Conservation (phyloP, 2,797 vertebrate species). For the Sylvilagus floridanus region DNA sequence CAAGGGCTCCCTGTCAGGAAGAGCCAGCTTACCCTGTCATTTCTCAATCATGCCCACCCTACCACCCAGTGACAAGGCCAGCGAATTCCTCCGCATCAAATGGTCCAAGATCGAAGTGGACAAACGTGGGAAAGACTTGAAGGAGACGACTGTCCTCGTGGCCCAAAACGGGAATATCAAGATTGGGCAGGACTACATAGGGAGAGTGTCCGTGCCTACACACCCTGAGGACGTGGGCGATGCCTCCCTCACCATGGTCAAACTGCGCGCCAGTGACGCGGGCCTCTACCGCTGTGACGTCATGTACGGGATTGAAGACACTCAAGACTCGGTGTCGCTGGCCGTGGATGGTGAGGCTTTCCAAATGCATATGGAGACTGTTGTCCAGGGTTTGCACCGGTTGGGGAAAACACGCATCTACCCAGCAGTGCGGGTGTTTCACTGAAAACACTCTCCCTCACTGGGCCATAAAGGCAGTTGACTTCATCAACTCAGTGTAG, state of each 20-base stretch:
- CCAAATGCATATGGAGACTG: not conserved
- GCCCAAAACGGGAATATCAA: slow-evolving; percentile 96
- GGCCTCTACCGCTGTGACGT: slow-evolving; percentile 97
- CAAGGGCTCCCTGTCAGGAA: slow-evolving; percentile 94
- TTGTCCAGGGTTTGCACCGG: not conserved
- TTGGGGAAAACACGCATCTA: not conserved
- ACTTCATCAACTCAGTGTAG: not conserved
- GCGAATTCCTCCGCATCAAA: slow-evolving; percentile 95
- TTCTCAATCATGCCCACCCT: slow-evolving; percentile 94
- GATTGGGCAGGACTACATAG: slow-evolving; percentile 93
- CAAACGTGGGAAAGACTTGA: slow-evolving; percentile 88
- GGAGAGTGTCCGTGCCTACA: slow-evolving; percentile 94
- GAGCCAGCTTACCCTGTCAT: slow-evolving; percentile 94
- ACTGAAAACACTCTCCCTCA: not conserved
- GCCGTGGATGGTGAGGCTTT: slow-evolving; percentile 93
- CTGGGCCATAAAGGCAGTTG: not conserved
- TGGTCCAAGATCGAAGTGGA: slow-evolving; percentile 95
- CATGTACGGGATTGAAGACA: slow-evolving; percentile 97
- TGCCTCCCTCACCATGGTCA: slow-evolving; percentile 94
- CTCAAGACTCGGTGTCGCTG: slow-evolving; percentile 92
- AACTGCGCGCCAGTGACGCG: slow-evolving; percentile 95
- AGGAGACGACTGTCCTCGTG: slow-evolving; percentile 95
- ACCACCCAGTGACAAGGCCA: slow-evolving; percentile 88
- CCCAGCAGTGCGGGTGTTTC: not conserved
- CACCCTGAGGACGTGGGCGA: slow-evolving; percentile 94